phyloP scores from a whole-genome alignment of 2,113 vertebrate genomes.

The Cochlearius cochlearius region DNA sequence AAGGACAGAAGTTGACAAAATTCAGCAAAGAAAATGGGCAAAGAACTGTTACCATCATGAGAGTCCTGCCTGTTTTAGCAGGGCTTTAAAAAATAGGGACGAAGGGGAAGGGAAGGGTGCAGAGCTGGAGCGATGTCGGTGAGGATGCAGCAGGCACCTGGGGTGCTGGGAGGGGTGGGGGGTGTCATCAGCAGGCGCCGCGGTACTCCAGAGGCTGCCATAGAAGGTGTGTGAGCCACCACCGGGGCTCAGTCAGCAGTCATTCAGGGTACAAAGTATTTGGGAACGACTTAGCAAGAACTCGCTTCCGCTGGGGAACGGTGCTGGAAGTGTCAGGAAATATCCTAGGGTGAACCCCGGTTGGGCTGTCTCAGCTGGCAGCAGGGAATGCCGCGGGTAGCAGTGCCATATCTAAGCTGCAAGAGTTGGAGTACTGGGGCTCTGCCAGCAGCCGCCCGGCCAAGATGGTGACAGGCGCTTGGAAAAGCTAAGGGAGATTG shows the following conservation, averaged over 20 bases:
- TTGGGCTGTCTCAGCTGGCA: neutral
- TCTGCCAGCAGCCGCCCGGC: neutral
- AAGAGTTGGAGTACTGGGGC: neutral
- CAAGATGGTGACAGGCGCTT: neutral
- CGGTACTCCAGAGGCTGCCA: too few species aligned
- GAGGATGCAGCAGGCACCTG: fast-evolving
- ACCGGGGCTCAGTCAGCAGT: neutral
- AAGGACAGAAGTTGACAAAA: neutral
- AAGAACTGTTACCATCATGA: neutral
- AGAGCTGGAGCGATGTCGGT: too few species aligned
- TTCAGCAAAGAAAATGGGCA: neutral
- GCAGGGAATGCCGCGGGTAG: neutral
- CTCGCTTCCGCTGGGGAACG: fast-evolving
- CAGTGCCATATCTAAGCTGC: neutral
- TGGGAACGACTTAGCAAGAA: neutral
- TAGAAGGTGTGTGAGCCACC: neutral
- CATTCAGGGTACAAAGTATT: neutral
- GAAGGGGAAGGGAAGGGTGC: neutral
- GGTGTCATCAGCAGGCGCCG: fast-evolving
- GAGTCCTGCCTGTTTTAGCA: neutral
- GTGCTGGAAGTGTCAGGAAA: neutral
- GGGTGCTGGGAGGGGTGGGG: neutral
- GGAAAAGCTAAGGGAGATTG: neutral
- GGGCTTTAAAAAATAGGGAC: neutral
- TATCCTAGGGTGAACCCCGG: neutral